Percentiles rank a stretch among this genome's conserved stretches.
Conservation (phyloP, 2,888 invertebrate species). For the Coelinius sp. region DNA sequence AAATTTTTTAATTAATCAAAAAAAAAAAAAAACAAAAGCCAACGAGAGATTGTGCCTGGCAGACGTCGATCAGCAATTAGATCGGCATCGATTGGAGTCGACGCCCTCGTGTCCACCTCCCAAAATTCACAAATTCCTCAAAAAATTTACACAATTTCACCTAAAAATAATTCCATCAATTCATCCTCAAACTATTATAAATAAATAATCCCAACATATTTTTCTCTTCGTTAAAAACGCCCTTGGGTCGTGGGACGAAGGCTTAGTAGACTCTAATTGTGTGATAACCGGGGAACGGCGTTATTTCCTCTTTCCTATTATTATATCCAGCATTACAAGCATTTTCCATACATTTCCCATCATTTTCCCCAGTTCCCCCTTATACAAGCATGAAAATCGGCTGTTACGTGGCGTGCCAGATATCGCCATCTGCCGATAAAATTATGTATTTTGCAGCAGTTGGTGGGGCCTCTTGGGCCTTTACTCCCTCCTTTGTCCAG, state of each 20-base stretch:
- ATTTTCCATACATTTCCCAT: constrained; percentile 25
- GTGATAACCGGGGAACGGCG: constrained; percentile 66
- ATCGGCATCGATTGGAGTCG: constrained; percentile 30
- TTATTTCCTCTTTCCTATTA: constrained; percentile 29
- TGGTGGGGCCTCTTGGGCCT: neutral
- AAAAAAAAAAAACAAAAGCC: neutral
- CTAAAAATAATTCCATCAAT: no score
- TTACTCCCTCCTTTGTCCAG: neutral
- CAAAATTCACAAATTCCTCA: constrained; percentile 1
- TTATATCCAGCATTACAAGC: constrained; percentile 26
- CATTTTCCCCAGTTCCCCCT: neutral
- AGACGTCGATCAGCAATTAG: neutral
- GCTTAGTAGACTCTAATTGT: constrained; percentile 63
- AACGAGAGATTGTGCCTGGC: neutral
- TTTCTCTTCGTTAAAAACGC: constrained; percentile 34
- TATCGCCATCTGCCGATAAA: constrained; percentile 18
- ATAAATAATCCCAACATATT: no score
- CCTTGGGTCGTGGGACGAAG: constrained; percentile 50
- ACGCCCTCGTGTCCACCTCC: constrained; percentile 19
- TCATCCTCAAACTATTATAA: no score
- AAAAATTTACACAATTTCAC: no score
- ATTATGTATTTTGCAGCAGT: neutral
- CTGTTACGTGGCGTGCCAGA: neutral
- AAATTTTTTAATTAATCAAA: no score
- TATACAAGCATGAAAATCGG: no score